Conservation (phyloP, 2,888 invertebrate species). For the Drosophila infuscata region DNA sequence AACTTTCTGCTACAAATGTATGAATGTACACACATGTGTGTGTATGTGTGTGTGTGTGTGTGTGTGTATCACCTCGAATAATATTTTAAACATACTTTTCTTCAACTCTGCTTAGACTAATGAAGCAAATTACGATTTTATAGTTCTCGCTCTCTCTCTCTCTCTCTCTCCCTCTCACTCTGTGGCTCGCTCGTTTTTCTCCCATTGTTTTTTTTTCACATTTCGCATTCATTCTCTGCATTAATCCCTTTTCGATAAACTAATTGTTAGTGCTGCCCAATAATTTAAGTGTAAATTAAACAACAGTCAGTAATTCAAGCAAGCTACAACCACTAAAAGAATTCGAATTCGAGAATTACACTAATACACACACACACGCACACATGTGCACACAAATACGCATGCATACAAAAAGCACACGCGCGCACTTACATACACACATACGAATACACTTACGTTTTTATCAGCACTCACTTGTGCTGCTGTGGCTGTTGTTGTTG, state of each 20-base stretch:
- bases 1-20: neutral
- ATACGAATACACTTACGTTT: constrained; percentile 65
- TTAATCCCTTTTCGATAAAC: neutral
- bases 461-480: constrained; percentile 62
- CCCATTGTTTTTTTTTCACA: neutral
- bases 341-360: constrained; percentile 38
- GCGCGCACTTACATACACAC: constrained; percentile 22
- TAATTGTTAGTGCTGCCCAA: constrained; percentile 17
- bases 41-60: neutral
- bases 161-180: neutral
- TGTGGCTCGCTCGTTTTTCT: neutral
- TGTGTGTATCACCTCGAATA: neutral
- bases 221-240: neutral
- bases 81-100: constrained; percentile 3
- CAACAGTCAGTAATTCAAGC: constrained; percentile 46
- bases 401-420: constrained; percentile 6
- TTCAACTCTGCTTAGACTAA: constrained; percentile 1
- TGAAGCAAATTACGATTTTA: neutral
- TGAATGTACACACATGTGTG: neutral
- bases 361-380: constrained; percentile 11
- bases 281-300: constrained; percentile 27
- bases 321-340: constrained; percentile 35
- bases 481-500: constrained; percentile 25
- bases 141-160: neutral
- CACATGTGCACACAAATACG: constrained; percentile 6